Conservation (phyloP, 1,140 invertebrate species). For the Aphelenchoides avenae region DNA sequence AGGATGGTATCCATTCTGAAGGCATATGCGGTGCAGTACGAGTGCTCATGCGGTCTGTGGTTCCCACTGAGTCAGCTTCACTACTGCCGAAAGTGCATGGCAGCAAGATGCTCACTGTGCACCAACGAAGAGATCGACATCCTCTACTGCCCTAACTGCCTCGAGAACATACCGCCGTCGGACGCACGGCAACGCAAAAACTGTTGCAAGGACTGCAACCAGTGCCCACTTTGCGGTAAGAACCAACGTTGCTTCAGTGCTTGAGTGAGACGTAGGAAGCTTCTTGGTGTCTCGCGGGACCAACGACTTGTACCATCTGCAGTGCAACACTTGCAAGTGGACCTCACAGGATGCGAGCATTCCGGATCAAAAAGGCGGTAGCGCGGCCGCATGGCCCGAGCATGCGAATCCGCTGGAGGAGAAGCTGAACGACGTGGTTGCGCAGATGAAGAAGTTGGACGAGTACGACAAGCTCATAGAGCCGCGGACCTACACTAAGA, state of each 20-base stretch:
- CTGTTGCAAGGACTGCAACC: slow-evolving; percentile 28
- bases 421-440: slow-evolving; percentile 25
- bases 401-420: slow-evolving; percentile 27
- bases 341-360: slow-evolving; percentile 26
- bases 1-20: slow-evolving; percentile 73
- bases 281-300: slow-evolving; percentile 17
- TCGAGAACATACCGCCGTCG: slow-evolving; percentile 22
- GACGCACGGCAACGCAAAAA: slow-evolving; percentile 22
- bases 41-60: slow-evolving; percentile 32
- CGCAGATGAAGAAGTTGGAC: slow-evolving; percentile 24
- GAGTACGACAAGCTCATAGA: slow-evolving; percentile 9
- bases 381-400: slow-evolving; percentile 21
- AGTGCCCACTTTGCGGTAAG: slow-evolving; percentile 37
- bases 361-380: slow-evolving; percentile 11
- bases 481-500: slow-evolving; percentile 9
- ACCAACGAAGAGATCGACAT: slow-evolving; percentile 33
- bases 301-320: slow-evolving; percentile 35
- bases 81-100: slow-evolving; percentile 24
- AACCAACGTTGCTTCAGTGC: background rate
- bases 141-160: slow-evolving; percentile 39
- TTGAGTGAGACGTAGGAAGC: slow-evolving; percentile 27
- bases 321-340: slow-evolving; percentile 38
- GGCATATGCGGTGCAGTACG: slow-evolving; percentile 28
- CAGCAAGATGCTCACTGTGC: slow-evolving; percentile 25
- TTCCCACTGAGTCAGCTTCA: slow-evolving; percentile 33